Conservation (phyloP, 2,113 vertebrate genomes). For the Scomber scombrus region DNA sequence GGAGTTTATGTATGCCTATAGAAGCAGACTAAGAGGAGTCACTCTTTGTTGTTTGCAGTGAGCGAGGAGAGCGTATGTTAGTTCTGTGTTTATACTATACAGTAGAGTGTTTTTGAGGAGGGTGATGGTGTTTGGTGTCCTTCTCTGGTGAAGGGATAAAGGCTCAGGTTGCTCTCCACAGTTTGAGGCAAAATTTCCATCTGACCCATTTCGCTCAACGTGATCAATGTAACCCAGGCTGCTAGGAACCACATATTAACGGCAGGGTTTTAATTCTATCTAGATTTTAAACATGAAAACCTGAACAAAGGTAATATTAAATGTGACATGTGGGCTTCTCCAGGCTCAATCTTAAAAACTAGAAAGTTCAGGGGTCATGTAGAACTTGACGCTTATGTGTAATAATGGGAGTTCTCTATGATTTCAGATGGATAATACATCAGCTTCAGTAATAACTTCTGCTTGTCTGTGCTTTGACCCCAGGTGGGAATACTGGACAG, state of each 20-base stretch:
- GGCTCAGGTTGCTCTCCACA: conserved; percentile 77
- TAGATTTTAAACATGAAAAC: background rate
- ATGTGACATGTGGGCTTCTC: background rate
- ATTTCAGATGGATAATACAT: conserved; percentile 10
- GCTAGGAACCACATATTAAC: background rate
- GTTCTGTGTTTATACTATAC: conserved; percentile 35
- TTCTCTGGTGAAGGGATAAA: conserved; percentile 69
- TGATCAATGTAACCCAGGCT: conserved; percentile 27
- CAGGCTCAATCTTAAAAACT: background rate
- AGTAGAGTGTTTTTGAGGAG: conserved; percentile 55
- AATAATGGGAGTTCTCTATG: background rate
- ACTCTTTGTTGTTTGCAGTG: background rate
- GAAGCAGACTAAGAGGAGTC: background rate
- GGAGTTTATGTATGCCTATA: background rate
- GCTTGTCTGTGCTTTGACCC: conserved; percentile 34
- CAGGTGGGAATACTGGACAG: conserved; percentile 95
- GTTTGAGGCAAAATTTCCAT: conserved; percentile 79
- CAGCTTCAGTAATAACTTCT: conserved; percentile 17
- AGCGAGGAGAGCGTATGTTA: background rate
- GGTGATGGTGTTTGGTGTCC: conserved; percentile 79
- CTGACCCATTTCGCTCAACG: conserved; percentile 60
- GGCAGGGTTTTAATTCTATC: background rate
- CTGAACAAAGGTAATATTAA: background rate
- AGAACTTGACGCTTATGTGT: background rate
- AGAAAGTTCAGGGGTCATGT: background rate